Evolutionary conservation across 2,888 invertebrate species (phyloP).

Genomic region (Cactoblastis cactorum): DNA sequence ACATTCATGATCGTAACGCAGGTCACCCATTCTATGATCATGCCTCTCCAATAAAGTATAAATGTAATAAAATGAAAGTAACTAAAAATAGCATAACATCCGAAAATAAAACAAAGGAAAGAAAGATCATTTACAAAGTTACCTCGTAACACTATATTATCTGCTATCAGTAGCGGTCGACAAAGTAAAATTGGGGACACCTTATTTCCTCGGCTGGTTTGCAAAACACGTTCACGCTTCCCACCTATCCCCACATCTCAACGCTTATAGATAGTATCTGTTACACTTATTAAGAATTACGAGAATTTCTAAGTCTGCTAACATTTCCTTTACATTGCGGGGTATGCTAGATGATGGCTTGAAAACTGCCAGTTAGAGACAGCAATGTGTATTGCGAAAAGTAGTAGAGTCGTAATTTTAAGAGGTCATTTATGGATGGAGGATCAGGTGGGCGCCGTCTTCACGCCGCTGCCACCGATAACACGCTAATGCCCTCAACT

Average conservation of each 20-base stretch:
- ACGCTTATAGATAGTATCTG: conserved; percentile 77
- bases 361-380: conserved; percentile 14
- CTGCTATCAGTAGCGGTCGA: conserved; percentile 68
- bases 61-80: background rate
- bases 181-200: conserved; percentile 75
- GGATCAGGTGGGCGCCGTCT: conserved; percentile 75
- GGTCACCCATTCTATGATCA: too few species aligned
- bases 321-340: conserved; percentile 39
- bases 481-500: conserved; percentile 80
- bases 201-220: conserved; percentile 75
- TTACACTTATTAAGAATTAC: conserved; percentile 57
- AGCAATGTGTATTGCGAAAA: conserved; percentile 33
- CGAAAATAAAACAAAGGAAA: conserved; percentile 44
- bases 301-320: conserved; percentile 18
- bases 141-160: conserved; percentile 63
- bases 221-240: conserved; percentile 78
- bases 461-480: conserved; percentile 74
- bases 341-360: conserved; percentile 18
- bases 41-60: too few species aligned
- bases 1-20: too few species aligned
- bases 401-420: conserved; percentile 28
- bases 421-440: conserved; percentile 38
- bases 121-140: conserved; percentile 55
- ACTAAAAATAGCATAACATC: conserved; percentile 26
- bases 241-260: conserved; percentile 78